These are phyloP conservation scores for Caracal caracal DNA, from an alignment of 2,113 vertebrate species.

Conservation along the genomic window DNA sequence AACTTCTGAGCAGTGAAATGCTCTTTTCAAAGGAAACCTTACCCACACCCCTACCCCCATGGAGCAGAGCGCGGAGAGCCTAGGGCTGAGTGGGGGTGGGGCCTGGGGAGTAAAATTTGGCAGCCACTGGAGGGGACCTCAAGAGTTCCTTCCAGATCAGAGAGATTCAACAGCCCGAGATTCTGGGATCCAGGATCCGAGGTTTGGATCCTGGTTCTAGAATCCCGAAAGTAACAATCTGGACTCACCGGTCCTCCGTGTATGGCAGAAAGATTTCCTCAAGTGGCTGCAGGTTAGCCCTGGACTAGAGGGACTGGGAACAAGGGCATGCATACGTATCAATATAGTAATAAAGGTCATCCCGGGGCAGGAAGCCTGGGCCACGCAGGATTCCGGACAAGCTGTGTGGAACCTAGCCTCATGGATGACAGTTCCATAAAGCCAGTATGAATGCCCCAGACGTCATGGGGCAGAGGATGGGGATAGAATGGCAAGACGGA, in stretches of 20 bases:
- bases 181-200: background rate
- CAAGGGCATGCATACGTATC: background rate
- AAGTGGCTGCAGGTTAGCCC: background rate
- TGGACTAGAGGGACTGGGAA: background rate
- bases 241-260: background rate
- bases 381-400: background rate
- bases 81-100: background rate
- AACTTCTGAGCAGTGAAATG: background rate
- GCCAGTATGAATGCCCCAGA: background rate
- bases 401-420: background rate
- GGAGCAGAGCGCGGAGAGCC: background rate
- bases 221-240: background rate
- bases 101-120: background rate
- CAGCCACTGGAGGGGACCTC: background rate
- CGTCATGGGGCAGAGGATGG: background rate
- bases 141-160: background rate
- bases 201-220: background rate
- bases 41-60: background rate
- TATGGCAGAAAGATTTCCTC: background rate
- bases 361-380: background rate
- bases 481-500: background rate
- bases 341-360: background rate
- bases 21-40: slow-evolving; percentile 19
- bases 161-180: background rate
- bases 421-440: background rate